A percentile compares a stretch with the other conserved stretches of the same genome.
Evolutionary conservation across 2,888 invertebrate species (phyloP).

Genomic region (Quadriops clusia): DNA sequence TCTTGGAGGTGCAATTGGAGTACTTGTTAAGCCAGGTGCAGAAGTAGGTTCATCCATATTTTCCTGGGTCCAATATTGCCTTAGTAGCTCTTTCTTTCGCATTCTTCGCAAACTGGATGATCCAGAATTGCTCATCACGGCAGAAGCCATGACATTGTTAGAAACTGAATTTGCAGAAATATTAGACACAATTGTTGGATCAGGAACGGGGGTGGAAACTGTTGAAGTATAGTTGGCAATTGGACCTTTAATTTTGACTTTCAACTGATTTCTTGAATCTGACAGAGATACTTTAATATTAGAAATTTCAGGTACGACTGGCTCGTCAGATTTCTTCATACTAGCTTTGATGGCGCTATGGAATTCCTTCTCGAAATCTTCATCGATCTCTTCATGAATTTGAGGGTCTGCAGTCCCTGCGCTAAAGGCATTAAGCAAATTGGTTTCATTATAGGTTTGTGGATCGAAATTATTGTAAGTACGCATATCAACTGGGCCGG

Average conservation of each 20-base stretch:
- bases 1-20: constrained; percentile 46
- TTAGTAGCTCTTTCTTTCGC: constrained; percentile 79
- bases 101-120: constrained; percentile 71
- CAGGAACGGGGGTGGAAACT: constrained; percentile 45
- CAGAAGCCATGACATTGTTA: constrained; percentile 30
- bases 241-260: constrained; percentile 85
- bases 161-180: constrained; percentile 39
- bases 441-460: constrained; percentile 47
- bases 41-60: constrained; percentile 66
- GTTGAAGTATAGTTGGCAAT: constrained; percentile 63
- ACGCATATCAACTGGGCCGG: constrained; percentile 83
- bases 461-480: constrained; percentile 61
- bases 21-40: constrained; percentile 41
- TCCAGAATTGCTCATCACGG: constrained; percentile 37
- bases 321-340: constrained; percentile 38
- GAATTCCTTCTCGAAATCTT: constrained; percentile 66
- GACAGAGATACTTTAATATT: constrained; percentile 62
- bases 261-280: constrained; percentile 75
- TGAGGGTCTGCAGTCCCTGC: constrained; percentile 53
- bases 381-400: constrained; percentile 58
- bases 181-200: constrained; percentile 38
- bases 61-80: constrained; percentile 73
- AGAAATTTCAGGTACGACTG: constrained; percentile 36
- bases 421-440: constrained; percentile 55
- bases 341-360: constrained; percentile 54